Conservation (phyloP, 2,113 vertebrate species). For the Galbula dea region DNA sequence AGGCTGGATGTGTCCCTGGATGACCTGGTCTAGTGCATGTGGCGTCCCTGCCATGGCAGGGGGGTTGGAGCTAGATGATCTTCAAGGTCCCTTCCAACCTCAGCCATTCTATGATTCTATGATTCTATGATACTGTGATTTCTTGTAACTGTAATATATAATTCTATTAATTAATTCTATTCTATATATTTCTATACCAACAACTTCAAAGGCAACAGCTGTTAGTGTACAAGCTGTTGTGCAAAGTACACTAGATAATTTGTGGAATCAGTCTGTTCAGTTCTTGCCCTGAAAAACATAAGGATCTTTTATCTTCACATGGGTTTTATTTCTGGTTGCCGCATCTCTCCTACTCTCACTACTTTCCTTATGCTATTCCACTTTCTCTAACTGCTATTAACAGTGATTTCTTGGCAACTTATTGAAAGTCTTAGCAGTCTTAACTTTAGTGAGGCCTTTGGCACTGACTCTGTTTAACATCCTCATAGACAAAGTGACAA, state of each 20-base stretch:
- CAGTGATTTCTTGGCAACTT: background rate
- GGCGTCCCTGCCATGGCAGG: too few relatives aligned
- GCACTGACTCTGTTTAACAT: background rate
- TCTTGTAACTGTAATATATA: background rate
- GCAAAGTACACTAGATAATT: background rate
- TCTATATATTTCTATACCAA: background rate
- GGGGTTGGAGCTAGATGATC: too few relatives aligned
- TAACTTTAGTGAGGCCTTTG: background rate
- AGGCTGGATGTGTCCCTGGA: too few relatives aligned
- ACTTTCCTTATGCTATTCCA: background rate
- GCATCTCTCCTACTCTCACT: background rate
- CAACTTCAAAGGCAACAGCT: background rate
- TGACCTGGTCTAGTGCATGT: too few relatives aligned
- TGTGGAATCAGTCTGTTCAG: background rate
- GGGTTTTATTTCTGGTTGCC: background rate
- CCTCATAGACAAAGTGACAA: background rate
- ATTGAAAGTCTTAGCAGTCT: background rate
- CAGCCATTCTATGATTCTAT: too few relatives aligned
- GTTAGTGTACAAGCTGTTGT: background rate
- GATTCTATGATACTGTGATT: too few relatives aligned
- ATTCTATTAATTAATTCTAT: background rate
- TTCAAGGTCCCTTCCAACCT: too few relatives aligned
- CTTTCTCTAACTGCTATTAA: background rate
- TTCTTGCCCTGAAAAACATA: background rate
- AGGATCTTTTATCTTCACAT: background rate